Evolutionary conservation across 2,797 vertebrate species (phyloP), one percentile per base, ranked within the genome.

Genomic region (Anas bernieri): DNA sequence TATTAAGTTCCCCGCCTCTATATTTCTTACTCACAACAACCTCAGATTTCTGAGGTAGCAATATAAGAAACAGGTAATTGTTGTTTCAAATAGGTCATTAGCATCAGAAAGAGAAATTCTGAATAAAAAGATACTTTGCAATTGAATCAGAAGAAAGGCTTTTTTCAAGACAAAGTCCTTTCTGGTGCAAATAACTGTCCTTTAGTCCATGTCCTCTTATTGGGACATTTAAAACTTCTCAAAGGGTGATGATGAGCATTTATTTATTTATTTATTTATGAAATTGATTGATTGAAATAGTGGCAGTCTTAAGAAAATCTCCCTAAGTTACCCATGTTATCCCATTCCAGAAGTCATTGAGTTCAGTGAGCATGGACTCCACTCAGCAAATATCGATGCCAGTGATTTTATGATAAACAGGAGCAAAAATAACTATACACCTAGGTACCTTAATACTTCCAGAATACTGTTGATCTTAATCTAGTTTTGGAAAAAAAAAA

Each of bases 171-270:
- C 50, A 30, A 3, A 30, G 63, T 66, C 9, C 12, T 33, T 83
- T 41, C 21, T 64, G 43, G 17, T 48, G 11, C 26, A 62, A 81
- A 17, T 9, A 79, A 37, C 3, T 26, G 10, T 11, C 50, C 17
- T 69, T 88, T 87, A 17, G 13, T 82, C 37, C 0, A 0, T 35
- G 30, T n/a, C 39, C 12, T 2, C 2, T 55, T 46, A 58, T 9
- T 37, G 67, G 43, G 31, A 12, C 4, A n/a, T 41, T 31, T 75
- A 30, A 61, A 86, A 41, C 39, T 86, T 84, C 50, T 68, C 54
- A 28, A n/a, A 59, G 16, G 20, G 17, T 88, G 45, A 22, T 28
- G 26, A 14, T 87, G 21, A 26, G 17, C 14, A 41, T 41, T 41
- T 41, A 16, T 41, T 41, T 41, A 39, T 39, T 39, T 39, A 41